Conservation (phyloP, 2,113 vertebrate species). For the Phyllostomus hastatus region DNA sequence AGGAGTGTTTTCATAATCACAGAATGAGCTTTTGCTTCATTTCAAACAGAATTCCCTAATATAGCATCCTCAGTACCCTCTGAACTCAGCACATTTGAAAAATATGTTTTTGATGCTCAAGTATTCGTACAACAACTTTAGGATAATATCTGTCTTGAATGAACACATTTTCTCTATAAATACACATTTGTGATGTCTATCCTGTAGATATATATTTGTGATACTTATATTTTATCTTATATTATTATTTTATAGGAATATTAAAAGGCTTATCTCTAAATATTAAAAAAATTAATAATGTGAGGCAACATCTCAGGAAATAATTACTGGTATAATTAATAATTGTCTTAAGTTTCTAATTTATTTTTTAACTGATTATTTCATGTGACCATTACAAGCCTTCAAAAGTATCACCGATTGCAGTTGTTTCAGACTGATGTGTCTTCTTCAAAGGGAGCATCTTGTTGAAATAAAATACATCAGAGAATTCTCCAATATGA, state of each 20-base stretch:
- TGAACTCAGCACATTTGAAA: not conserved
- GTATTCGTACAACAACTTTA: not conserved
- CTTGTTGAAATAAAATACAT: conserved; percentile 2
- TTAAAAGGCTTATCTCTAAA: not conserved
- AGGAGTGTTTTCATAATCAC: not conserved
- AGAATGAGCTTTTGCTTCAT: not conserved
- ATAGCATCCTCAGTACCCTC: not conserved
- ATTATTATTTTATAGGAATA: not conserved
- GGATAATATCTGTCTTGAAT: not conserved
- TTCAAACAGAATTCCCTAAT: not conserved
- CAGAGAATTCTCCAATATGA: not conserved
- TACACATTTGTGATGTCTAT: not conserved
- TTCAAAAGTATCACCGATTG: not conserved
- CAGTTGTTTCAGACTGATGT: not conserved
- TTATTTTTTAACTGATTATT: not conserved
- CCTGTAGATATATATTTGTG: not conserved
- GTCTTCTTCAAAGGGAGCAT: not conserved
- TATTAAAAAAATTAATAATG: not conserved
- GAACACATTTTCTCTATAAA: not conserved
- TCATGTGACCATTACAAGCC: not conserved
- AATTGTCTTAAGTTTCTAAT: not conserved
- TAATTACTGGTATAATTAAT: not conserved
- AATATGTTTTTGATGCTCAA: not conserved
- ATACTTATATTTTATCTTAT: not conserved
- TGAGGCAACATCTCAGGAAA: not conserved